These are phyloP conservation scores for Paragorgia papillata DNA, from an alignment of 92 coral and sea anemone genomes.

Conservation along the genomic window DNA sequence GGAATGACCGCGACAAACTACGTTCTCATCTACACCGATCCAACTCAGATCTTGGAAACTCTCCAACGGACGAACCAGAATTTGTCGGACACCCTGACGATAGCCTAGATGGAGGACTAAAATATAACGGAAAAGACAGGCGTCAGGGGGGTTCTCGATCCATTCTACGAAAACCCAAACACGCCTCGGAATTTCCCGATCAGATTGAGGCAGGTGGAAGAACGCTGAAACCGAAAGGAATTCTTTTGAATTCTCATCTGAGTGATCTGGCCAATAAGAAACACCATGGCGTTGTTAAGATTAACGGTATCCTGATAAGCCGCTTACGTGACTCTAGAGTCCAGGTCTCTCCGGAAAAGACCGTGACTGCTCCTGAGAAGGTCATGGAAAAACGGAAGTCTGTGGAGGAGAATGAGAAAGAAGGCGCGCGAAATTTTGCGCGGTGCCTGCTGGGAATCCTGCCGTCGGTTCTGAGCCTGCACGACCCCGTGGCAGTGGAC, in stretches of 20 bases:
- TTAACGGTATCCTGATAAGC: constrained; percentile 85
- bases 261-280: constrained; percentile 61
- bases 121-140: neutral
- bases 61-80: constrained; percentile 31
- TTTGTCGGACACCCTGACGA: neutral
- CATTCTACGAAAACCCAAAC: constrained; percentile 81
- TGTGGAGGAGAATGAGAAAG: constrained; percentile 97
- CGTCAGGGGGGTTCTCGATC: constrained; percentile 58
- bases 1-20: constrained; percentile 57
- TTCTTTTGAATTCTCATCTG: constrained; percentile 70
- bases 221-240: constrained; percentile 81
- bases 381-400: constrained; percentile 85
- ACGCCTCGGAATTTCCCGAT: constrained; percentile 85
- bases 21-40: constrained; percentile 38
- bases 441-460: constrained; percentile 97
- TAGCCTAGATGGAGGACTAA: neutral
- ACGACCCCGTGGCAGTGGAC: constrained; percentile 87
- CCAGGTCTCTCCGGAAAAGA: constrained; percentile 56
- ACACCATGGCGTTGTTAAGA: constrained; percentile 70
- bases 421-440: constrained; percentile 98
- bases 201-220: constrained; percentile 62
- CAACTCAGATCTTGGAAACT: constrained; percentile 40
- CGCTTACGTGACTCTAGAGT: constrained; percentile 59
- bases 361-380: constrained; percentile 60
- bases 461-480: constrained; percentile 87